Conservation (phyloP, 2,797 vertebrate genomes). For the Danio kyathit region DNA sequence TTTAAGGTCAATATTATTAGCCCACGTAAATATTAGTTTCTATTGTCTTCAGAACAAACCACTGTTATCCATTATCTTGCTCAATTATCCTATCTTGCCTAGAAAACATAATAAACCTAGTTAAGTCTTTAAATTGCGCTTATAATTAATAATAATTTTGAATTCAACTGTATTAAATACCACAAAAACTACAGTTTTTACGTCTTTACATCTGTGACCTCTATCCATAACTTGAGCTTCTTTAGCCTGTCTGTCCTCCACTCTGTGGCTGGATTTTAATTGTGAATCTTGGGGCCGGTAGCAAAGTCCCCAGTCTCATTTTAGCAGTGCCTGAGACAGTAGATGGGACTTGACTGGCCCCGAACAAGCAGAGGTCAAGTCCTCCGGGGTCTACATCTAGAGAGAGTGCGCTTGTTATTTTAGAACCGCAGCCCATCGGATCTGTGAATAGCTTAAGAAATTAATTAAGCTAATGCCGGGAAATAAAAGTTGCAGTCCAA, state of each 20-base stretch:
- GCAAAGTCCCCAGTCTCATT: conserved; percentile 60
- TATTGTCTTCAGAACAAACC: no score
- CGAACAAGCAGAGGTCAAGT: conserved; percentile 57
- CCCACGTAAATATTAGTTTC: no score
- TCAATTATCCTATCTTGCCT: no score
- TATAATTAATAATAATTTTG: no score
- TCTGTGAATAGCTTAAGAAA: conserved; percentile 66
- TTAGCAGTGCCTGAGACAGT: conserved; percentile 53
- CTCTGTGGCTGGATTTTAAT: conserved; percentile 57
- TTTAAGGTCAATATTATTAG: no score
- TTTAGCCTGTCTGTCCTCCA: conserved; percentile 18
- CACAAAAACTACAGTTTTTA: not conserved
- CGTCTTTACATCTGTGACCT: conserved; percentile 36
- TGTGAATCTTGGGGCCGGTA: conserved; percentile 54
- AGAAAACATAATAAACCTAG: no score
- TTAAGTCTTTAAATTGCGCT: no score
- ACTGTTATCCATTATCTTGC: no score
- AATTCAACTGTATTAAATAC: not conserved
- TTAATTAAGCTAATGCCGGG: conserved; percentile 75
- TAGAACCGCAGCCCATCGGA: conserved; percentile 38
- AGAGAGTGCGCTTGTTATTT: conserved; percentile 43
- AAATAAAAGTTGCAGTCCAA: conserved; percentile 54
- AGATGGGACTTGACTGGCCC: conserved; percentile 41
- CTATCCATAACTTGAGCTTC: conserved; percentile 46
- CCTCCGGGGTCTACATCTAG: conserved; percentile 25